Percentiles rank a stretch among this genome's conserved stretches.
These are phyloP conservation scores for Protophormia terraenovae DNA, from an alignment of 2,888 invertebrate genomes.

Conservation along the genomic window DNA sequence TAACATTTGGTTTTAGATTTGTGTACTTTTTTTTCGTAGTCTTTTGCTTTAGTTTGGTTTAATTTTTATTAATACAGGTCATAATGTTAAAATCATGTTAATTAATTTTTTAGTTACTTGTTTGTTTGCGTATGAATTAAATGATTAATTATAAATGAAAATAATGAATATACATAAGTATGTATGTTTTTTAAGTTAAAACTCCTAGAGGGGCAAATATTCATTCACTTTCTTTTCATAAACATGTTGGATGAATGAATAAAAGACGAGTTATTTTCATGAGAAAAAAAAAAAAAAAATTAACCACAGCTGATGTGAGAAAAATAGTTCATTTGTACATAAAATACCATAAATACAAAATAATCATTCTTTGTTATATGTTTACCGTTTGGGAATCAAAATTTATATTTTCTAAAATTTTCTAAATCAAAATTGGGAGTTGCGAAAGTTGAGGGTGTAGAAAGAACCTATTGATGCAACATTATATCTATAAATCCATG, in stretches of 20 bases:
- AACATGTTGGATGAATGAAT: not conserved
- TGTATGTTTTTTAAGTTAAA: not conserved
- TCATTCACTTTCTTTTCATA: not conserved
- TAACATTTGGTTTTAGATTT: not conserved
- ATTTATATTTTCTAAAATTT: too few relatives aligned
- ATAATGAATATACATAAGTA: not conserved
- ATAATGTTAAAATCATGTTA: slow-evolving; percentile 41
- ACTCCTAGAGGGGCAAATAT: not conserved
- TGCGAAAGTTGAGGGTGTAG: too few relatives aligned
- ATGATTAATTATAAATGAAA: slow-evolving; percentile 6
- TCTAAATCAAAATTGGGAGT: too few relatives aligned
- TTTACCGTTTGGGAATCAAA: too few relatives aligned
- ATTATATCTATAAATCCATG: too few relatives aligned
- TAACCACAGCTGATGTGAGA: not conserved
- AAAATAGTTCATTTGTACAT: not conserved
- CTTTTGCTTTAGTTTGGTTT: not conserved
- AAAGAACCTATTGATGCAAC: too few relatives aligned
- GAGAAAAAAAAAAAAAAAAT: not conserved
- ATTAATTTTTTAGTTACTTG: slow-evolving; percentile 13
- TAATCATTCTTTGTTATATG: too few relatives aligned
- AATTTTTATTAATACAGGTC: slow-evolving; percentile 41
- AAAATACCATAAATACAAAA: not conserved
- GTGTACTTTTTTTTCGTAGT: not conserved
- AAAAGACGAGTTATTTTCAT: not conserved
- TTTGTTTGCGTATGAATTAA: slow-evolving; percentile 7